A percentile compares a stretch with the other conserved stretches of the same genome.
phyloP scores from a whole-genome alignment of 2,888 invertebrate species.

The Drosophila recens region DNA sequence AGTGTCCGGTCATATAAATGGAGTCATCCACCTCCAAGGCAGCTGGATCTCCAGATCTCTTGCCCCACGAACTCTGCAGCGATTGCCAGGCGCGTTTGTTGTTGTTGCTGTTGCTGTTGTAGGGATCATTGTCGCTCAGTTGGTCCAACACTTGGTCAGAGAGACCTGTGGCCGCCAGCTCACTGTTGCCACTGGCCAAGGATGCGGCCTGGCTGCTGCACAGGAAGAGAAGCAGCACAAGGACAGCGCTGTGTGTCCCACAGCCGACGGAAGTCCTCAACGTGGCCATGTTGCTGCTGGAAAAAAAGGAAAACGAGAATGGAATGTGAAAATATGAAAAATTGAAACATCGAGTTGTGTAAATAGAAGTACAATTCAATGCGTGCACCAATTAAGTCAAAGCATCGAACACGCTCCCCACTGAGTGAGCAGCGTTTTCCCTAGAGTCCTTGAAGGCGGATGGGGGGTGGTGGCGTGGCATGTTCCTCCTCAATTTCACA shows the following conservation, averaged over 20 bases:
- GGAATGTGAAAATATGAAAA: constrained; percentile 11
- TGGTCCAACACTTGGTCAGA: constrained; percentile 68
- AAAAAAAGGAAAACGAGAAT: neutral
- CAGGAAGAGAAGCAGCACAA: constrained; percentile 50
- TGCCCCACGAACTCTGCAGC: constrained; percentile 90
- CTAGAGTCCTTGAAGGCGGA: constrained; percentile 23
- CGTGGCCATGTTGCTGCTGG: constrained; percentile 49
- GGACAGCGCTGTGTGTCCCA: constrained; percentile 19
- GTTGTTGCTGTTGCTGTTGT: constrained; percentile 71
- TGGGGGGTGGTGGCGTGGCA: neutral
- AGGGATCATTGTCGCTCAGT: constrained; percentile 62
- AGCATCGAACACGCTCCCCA: constrained; percentile 22
- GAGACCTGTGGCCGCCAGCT: constrained; percentile 55
- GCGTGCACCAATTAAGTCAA: constrained; percentile 63
- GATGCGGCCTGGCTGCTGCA: constrained; percentile 46
- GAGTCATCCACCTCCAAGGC: constrained; percentile 52
- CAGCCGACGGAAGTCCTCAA: constrained; percentile 18
- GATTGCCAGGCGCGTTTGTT: constrained; percentile 88
- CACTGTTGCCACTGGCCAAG: constrained; percentile 38
- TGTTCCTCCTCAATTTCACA: neutral
- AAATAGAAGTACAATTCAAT: constrained; percentile 39
- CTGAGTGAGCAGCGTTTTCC: constrained; percentile 30
- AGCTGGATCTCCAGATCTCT: constrained; percentile 84
- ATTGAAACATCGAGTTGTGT: constrained; percentile 23
- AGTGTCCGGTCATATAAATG: constrained; percentile 67